Conservation (phyloP, 2,888 invertebrate genomes). For the Aromia moschata region DNA sequence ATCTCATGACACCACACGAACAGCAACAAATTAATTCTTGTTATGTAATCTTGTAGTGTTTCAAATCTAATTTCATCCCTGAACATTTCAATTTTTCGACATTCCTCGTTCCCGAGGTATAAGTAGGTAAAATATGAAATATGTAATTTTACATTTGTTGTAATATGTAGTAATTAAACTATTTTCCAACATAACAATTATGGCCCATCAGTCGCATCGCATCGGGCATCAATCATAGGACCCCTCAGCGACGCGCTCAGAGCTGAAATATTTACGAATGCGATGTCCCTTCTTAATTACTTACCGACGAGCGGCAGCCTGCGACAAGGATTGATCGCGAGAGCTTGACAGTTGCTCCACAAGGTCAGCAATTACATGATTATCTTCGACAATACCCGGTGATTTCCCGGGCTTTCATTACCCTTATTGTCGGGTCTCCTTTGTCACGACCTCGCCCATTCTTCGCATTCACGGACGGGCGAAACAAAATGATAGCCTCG, state of each 20-base stretch:
- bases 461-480: slow-evolving; percentile 47
- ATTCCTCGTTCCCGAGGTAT: too few relatives aligned
- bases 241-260: background rate
- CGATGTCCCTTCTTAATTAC: slow-evolving; percentile 37
- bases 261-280: slow-evolving; percentile 32
- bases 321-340: slow-evolving; percentile 61
- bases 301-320: slow-evolving; percentile 23
- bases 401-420: slow-evolving; percentile 63
- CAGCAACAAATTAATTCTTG: too few relatives aligned
- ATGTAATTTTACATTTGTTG: too few relatives aligned
- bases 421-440: slow-evolving; percentile 60
- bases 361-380: slow-evolving; percentile 58
- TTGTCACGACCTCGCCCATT: slow-evolving; percentile 55
- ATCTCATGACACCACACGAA: too few relatives aligned
- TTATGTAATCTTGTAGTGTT: too few relatives aligned
- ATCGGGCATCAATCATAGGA: slow-evolving; percentile 11
- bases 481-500: slow-evolving; percentile 61
- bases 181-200: background rate
- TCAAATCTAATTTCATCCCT: too few relatives aligned
- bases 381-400: slow-evolving; percentile 60
- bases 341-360: slow-evolving; percentile 50
- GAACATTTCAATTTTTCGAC: too few relatives aligned
- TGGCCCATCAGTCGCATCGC: background rate
- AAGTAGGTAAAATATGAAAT: too few relatives aligned
- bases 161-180: too few relatives aligned